Evolutionary conservation across 92 coral and sea anemone genomes (phyloP).

Genomic region (Zoanthus sansibaricus): DNA sequence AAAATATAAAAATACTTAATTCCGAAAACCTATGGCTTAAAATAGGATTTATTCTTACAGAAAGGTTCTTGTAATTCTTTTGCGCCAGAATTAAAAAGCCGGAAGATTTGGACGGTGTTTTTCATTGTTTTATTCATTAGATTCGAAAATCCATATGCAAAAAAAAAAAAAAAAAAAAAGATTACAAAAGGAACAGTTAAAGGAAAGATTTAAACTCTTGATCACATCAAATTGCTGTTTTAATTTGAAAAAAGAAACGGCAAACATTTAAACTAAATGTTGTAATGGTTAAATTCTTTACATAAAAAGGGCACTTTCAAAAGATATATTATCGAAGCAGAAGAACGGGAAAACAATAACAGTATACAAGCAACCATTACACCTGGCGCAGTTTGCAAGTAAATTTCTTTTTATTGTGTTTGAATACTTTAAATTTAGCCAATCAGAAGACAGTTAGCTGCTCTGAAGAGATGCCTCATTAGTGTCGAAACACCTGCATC

Average conservation of each 20-base stretch:
- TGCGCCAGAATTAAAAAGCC: background rate
- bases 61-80: background rate
- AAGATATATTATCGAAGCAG: slow-evolving; percentile 16
- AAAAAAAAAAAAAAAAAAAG: background rate
- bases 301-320: background rate
- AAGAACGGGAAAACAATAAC: slow-evolving; percentile 21
- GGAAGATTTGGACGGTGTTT: slow-evolving; percentile 6
- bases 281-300: background rate
- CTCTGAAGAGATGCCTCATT: slow-evolving; percentile 35
- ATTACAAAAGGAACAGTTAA: slow-evolving; percentile 21
- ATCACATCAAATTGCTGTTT: background rate
- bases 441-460: slow-evolving; percentile 55
- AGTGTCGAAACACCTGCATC: slow-evolving; percentile 24
- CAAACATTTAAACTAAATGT: background rate
- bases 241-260: background rate
- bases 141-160: background rate
- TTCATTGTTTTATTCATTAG: background rate
- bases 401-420: slow-evolving; percentile 57
- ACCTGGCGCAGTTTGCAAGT: slow-evolving; percentile 68
- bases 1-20: background rate
- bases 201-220: background rate
- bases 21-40: background rate
- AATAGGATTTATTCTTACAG: background rate
- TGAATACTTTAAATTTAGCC: slow-evolving; percentile 56
- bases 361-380: slow-evolving; percentile 34